Percentiles rank a stretch among this genome's conserved stretches.
Evolutionary conservation across 2,113 vertebrate genomes (phyloP).

Genomic region (Castor canadensis): DNA sequence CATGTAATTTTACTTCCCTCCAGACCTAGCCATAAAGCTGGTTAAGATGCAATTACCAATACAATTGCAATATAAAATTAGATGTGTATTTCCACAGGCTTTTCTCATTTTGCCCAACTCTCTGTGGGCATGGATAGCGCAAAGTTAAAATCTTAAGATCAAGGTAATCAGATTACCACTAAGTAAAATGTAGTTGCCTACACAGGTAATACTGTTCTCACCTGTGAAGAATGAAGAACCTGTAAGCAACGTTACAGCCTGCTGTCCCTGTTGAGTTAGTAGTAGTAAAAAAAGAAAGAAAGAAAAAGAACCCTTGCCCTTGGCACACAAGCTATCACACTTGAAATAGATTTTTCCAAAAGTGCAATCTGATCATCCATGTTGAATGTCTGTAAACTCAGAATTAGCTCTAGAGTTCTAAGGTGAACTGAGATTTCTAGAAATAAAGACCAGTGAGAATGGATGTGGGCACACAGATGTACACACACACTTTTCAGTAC

Average conservation of each 20-base stretch:
- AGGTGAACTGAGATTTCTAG: constrained; percentile 70
- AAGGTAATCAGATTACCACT: constrained; percentile 77
- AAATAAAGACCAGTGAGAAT: constrained; percentile 35
- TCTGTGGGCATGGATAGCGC: constrained; percentile 65
- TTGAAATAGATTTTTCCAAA: constrained; percentile 82
- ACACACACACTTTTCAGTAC: background rate
- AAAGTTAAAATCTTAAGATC: constrained; percentile 79
- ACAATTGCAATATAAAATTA: constrained; percentile 80
- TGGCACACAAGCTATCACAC: constrained; percentile 80
- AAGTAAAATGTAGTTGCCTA: constrained; percentile 66
- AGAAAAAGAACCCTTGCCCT: constrained; percentile 79
- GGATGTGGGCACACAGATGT: background rate
- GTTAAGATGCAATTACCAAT: constrained; percentile 71
- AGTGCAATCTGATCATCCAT: constrained; percentile 80
- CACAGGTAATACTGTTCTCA: constrained; percentile 34
- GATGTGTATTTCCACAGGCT: constrained; percentile 66
- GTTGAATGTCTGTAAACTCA: constrained; percentile 81
- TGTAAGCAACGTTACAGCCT: constrained; percentile 64
- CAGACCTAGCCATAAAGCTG: constrained; percentile 71
- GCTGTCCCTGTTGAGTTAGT: constrained; percentile 79
- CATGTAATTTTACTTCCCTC: constrained; percentile 75
- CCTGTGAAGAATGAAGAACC: constrained; percentile 79
- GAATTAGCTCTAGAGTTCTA: constrained; percentile 72
- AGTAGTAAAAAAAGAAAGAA: constrained; percentile 78
- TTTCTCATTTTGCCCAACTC: constrained; percentile 55